Conservation (phyloP, 1,140 invertebrate species). For the Latrodectus geometricus region DNA sequence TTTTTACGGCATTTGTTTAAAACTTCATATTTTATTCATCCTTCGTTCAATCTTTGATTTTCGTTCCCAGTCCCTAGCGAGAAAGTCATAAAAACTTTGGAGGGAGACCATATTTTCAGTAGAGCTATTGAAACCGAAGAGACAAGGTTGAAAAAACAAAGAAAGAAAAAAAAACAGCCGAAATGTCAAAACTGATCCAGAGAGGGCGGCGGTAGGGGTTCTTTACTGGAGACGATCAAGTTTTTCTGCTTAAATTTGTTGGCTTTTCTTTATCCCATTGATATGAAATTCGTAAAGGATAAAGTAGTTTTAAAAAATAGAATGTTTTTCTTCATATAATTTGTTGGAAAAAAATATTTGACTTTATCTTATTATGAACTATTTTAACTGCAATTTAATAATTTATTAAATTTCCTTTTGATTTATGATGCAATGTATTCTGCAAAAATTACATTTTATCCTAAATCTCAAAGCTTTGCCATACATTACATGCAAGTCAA, state of each 20-base stretch:
- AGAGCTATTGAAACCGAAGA: background rate
- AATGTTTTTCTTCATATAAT: too few relatives aligned
- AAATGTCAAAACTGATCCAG: constrained; percentile 46
- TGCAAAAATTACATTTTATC: too few relatives aligned
- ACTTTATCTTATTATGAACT: too few relatives aligned
- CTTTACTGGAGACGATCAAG: constrained; percentile 16
- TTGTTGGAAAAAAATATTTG: too few relatives aligned
- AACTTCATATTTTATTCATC: constrained; percentile 60
- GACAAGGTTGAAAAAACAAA: background rate
- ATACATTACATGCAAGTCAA: too few relatives aligned
- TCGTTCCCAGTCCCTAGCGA: constrained; percentile 13
- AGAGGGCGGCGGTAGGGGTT: background rate
- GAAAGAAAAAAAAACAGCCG: background rate
- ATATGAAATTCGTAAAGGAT: background rate
- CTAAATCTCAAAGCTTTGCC: too few relatives aligned
- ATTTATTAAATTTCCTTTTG: background rate
- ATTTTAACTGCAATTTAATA: constrained; percentile 2
- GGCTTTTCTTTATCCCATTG: background rate
- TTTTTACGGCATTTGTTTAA: constrained; percentile 60
- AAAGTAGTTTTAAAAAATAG: background rate
- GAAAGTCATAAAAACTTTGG: constrained; percentile 34
- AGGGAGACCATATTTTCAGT: background rate
- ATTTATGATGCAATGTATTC: too few relatives aligned
- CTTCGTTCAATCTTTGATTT: constrained; percentile 54
- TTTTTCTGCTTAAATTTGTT: constrained; percentile 27